Base-by-base conservation (phyloP, 2,888 invertebrate species). In the Chydorus sphaericus region DNA sequence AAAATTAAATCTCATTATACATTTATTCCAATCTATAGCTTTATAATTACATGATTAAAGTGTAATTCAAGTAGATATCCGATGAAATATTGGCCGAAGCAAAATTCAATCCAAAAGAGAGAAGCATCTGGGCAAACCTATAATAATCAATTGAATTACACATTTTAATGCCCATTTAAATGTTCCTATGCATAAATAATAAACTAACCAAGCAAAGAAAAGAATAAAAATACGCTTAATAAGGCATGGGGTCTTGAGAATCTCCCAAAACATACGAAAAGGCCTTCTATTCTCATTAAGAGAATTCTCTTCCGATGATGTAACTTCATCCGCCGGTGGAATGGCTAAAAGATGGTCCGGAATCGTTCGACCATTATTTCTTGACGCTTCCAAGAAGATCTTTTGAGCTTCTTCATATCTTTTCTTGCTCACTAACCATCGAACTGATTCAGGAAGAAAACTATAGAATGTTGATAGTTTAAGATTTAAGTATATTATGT, bases 101-200 rank as follows among this genome's bases (percentile, higher is more conserved):
- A 80, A 85, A 81, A 1, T 84, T 84, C 10, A 86, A 69, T 0
- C 85, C 85, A 64, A 85, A 85, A 68, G 85, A 86, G 8, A 48
- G 31, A 28, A 57, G 18, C n/a, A 48, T 30, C n/a, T 30, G 39
- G n/a, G 56, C 30, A 33, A 54, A 18, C 54, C 54, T 54, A n/a
- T n/a, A n/a, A n/a, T 5, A 7, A 44, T 44, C 8, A 23, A 11
- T 1, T 11, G 14, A 44, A 14, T 44, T n/a, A 44, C 16, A 16
- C 10, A 23, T n/a, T 18, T 4, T 11, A 16, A 23, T n/a, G n/a
- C n/a, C n/a, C n/a, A 2, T 10, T 37, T 7, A 37, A 18, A n/a
- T 52, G 26, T 7, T 14, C n/a, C n/a, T 33, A 18, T n/a, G n/a
- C n/a, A n/a, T n/a, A n/a, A n/a, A n/a, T n/a, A n/a, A n/a, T n/a